Evolutionary conservation across 2,797 vertebrate species (phyloP).

Genomic region (Halcyon chelicuti): DNA sequence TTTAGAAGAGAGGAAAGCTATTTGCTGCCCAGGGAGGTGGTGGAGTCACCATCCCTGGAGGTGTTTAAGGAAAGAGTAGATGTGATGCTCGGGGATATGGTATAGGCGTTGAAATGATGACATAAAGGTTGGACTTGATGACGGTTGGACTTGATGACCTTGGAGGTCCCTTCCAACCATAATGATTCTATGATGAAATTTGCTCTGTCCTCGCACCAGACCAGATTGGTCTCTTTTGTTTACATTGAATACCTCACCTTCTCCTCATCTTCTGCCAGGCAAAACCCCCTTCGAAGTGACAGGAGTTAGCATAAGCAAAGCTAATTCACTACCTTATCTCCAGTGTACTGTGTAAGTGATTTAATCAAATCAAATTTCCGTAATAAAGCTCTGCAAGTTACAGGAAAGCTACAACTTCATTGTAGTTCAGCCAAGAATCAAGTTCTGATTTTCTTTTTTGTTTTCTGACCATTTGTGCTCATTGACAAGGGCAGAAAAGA

Average conservation of each 20-base stretch:
- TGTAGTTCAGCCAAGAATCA: not conserved
- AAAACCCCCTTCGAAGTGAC: not conserved
- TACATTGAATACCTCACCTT: not conserved
- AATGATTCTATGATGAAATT: too few relatives aligned
- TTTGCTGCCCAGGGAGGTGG: too few relatives aligned
- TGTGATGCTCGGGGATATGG: too few relatives aligned
- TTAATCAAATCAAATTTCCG: not conserved
- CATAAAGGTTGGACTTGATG: too few relatives aligned
- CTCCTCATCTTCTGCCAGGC: not conserved
- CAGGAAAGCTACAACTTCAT: not conserved
- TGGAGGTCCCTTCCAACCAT: too few relatives aligned
- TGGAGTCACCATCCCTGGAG: too few relatives aligned
- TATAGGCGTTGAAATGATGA: too few relatives aligned
- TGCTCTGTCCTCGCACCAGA: not conserved
- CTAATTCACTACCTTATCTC: not conserved
- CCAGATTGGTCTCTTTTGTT: not conserved
- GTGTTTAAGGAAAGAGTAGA: too few relatives aligned
- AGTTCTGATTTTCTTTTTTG: not conserved
- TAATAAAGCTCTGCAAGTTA: slow-evolving; percentile 5
- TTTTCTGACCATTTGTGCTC: not conserved
- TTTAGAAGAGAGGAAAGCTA: not conserved
- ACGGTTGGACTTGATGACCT: too few relatives aligned
- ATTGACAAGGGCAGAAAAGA: not conserved
- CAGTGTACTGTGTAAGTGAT: not conserved
- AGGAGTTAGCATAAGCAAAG: slow-evolving; percentile 7